phyloP scores from a whole-genome alignment of 2,888 invertebrate species.

The Fragum sueziense region DNA sequence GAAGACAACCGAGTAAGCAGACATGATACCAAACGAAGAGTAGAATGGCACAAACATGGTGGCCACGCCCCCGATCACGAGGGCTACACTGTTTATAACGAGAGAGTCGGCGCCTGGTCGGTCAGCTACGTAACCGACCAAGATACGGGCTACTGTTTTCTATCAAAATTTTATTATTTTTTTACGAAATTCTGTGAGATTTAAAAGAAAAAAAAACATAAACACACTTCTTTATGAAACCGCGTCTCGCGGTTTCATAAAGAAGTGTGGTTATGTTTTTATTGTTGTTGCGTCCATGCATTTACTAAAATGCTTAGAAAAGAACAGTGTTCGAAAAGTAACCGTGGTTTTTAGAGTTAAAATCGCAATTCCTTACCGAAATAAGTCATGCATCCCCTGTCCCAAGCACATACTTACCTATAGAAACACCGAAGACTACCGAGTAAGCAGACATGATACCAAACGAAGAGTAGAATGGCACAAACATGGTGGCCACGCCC shows the following conservation, averaged over 20 bases:
- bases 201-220: too few species aligned
- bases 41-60: conserved; percentile 94
- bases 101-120: conserved; percentile 89
- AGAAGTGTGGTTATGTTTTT: too few species aligned
- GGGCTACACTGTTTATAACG: conserved; percentile 93
- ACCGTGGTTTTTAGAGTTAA: too few species aligned
- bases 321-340: too few species aligned
- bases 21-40: conserved; percentile 88
- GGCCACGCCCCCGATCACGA: conserved; percentile 93
- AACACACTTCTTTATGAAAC: too few species aligned
- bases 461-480: conserved; percentile 92
- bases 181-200: too few species aligned
- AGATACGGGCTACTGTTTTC: conserved; percentile 96
- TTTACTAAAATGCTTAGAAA: too few species aligned
- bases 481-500: conserved; percentile 92
- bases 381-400: too few species aligned
- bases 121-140: conserved; percentile 93
- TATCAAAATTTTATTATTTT: too few species aligned
- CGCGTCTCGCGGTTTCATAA: too few species aligned
- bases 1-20: conserved; percentile 92
- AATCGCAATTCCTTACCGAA: too few species aligned
- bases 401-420: conserved; percentile 70
- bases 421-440: conserved; percentile 91
- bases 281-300: too few species aligned
- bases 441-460: conserved; percentile 90